Evolutionary conservation across 2,113 vertebrate species (phyloP).

Genomic region (Himantopus leucocephalus): DNA sequence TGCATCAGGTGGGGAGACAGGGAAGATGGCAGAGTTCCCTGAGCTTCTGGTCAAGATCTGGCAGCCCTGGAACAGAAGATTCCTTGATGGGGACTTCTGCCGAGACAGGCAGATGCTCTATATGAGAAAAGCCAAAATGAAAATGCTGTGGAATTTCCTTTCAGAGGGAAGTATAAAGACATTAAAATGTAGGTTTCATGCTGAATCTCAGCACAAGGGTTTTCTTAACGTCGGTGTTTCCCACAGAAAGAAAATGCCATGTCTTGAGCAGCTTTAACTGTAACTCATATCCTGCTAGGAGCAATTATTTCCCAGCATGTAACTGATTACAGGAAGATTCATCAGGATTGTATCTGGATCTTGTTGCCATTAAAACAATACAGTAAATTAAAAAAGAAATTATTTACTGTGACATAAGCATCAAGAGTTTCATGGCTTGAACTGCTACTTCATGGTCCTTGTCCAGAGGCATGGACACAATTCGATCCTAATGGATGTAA

Average conservation of each 20-base stretch:
- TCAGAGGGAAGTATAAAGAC: neutral
- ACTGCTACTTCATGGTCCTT: slow-evolving; percentile 90
- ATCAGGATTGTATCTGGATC: slow-evolving; percentile 10
- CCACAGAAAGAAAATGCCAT: slow-evolving; percentile 21
- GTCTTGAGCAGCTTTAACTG: neutral
- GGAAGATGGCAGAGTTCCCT: neutral
- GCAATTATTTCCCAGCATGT: neutral
- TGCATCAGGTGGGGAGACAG: neutral
- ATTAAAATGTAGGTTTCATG: neutral
- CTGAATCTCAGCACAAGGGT: neutral
- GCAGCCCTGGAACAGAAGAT: neutral
- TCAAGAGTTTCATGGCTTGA: slow-evolving; percentile 88
- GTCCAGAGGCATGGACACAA: slow-evolving; percentile 91
- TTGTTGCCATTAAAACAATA: slow-evolving; percentile 53
- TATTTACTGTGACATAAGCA: slow-evolving; percentile 87
- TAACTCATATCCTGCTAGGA: neutral
- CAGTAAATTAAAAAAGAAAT: slow-evolving; percentile 60
- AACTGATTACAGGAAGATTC: slow-evolving; percentile 16
- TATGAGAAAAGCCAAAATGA: neutral
- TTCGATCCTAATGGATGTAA: slow-evolving; percentile 80
- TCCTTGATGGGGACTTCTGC: neutral
- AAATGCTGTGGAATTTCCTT: neutral
- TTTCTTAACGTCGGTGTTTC: neutral
- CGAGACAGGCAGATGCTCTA: neutral
- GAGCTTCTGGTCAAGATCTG: neutral